Evolutionary conservation across 2,113 vertebrate genomes (phyloP).

Genomic region (Zosterops borbonicus): DNA sequence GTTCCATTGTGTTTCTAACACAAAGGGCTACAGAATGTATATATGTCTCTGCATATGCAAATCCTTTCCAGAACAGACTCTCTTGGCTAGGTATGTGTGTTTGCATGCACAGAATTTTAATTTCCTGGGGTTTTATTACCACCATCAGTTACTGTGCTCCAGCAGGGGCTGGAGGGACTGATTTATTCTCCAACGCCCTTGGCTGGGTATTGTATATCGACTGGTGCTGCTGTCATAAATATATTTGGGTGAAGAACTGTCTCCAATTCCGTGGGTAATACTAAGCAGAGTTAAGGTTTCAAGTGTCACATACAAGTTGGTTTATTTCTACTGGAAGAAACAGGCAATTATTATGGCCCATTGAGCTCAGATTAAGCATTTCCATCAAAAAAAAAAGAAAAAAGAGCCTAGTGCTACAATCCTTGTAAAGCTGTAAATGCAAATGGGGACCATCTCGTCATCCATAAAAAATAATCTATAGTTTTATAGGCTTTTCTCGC

Average conservation of each 20-base stretch:
- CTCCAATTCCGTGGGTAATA: neutral
- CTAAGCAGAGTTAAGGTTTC: slow-evolving; percentile 48
- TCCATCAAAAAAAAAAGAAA: neutral
- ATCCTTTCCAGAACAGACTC: neutral
- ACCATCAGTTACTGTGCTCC: slow-evolving; percentile 18
- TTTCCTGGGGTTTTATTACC: slow-evolving; percentile 47
- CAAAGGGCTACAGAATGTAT: neutral
- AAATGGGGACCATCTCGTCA: slow-evolving; percentile 31
- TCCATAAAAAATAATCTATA: slow-evolving; percentile 29
- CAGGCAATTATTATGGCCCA: slow-evolving; percentile 61
- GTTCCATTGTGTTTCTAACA: neutral
- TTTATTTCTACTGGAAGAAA: slow-evolving; percentile 52
- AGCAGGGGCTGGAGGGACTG: slow-evolving; percentile 17
- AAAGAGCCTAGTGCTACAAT: slow-evolving; percentile 4
- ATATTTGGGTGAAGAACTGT: slow-evolving; percentile 34
- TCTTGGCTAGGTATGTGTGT: neutral
- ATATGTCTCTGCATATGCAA: neutral
- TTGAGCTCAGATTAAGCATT: slow-evolving; percentile 62
- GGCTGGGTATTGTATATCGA: slow-evolving; percentile 37
- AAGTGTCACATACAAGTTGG: slow-evolving; percentile 49
- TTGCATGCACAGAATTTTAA: slow-evolving; percentile 37
- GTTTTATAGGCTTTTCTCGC: neutral
- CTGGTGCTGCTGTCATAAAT: slow-evolving; percentile 45
- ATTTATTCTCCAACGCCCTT: slow-evolving; percentile 48
- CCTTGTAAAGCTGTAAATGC: slow-evolving; percentile 58